These are phyloP conservation scores for Pelecanoides urinatrix DNA, from an alignment of 2,113 vertebrate genomes.

Conservation along the genomic window DNA sequence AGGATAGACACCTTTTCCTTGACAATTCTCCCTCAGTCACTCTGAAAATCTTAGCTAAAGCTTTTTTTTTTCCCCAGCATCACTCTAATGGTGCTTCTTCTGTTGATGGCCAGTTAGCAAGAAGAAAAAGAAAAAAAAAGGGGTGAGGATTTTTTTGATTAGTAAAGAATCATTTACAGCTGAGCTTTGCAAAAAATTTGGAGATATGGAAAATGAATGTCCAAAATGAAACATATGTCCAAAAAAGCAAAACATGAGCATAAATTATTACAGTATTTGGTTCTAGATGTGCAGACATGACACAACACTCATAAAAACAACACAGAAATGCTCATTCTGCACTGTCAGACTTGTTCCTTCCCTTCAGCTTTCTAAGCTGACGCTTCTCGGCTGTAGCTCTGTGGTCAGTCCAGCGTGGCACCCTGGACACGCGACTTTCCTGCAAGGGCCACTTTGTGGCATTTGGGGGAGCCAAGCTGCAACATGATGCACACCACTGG, in stretches of 20 bases:
- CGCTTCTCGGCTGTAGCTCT: not conserved
- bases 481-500: not conserved
- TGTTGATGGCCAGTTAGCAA: not conserved
- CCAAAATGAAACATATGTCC: not conserved
- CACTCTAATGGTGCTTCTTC: not conserved
- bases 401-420: not conserved
- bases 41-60: not conserved
- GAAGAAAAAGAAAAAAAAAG: not conserved
- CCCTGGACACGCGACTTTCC: accelerated
- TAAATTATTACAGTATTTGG: not conserved
- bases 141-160: not conserved
- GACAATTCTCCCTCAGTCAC: not conserved
- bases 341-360: not conserved
- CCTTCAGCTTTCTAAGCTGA: not conserved
- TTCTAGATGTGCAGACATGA: not conserved
- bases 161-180: not conserved
- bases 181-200: not conserved
- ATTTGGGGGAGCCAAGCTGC: not conserved
- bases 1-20: not conserved
- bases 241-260: not conserved
- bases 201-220: not conserved
- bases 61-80: not conserved
- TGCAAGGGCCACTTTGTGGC: not conserved
- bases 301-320: not conserved
- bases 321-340: not conserved